A percentile compares a stretch with the other conserved stretches of the same genome.
These are phyloP conservation scores for Anhinga anhinga DNA, from an alignment of 2,113 vertebrate species.

Conservation along the genomic window DNA sequence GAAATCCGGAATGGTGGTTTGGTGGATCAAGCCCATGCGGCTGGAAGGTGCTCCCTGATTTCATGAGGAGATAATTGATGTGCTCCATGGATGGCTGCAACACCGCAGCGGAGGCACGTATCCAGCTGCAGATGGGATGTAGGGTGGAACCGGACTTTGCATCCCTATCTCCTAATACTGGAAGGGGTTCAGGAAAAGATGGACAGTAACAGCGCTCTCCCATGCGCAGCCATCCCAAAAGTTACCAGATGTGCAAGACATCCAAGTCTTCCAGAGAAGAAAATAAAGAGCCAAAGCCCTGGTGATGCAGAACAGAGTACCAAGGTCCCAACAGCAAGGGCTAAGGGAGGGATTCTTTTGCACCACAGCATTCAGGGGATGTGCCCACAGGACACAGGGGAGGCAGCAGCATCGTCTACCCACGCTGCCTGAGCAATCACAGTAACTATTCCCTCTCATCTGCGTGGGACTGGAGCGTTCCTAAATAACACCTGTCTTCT, in stretches of 20 bases:
- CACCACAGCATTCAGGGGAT: background rate
- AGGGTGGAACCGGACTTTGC: slow-evolving; percentile 34
- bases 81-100: background rate
- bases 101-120: background rate
- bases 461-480: background rate
- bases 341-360: background rate
- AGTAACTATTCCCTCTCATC: background rate
- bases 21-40: background rate
- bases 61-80: background rate
- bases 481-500: slow-evolving; percentile 30
- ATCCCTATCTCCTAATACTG: background rate
- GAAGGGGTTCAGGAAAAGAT: slow-evolving; percentile 1
- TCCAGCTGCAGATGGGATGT: slow-evolving; percentile 44
- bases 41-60: background rate
- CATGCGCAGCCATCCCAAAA: slow-evolving; percentile 32
- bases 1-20: background rate
- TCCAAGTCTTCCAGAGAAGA: background rate
- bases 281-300: background rate
- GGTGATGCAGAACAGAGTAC: background rate
- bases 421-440: background rate
- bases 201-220: slow-evolving; percentile 35
- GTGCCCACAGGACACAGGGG: background rate
- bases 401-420: background rate
- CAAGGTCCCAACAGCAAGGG: rapidly evolving
- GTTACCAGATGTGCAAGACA: background rate